Percentiles rank a stretch among this genome's conserved stretches.
Evolutionary conservation across 2,888 invertebrate species (phyloP).

Genomic region (Parasteatoda lunata): DNA sequence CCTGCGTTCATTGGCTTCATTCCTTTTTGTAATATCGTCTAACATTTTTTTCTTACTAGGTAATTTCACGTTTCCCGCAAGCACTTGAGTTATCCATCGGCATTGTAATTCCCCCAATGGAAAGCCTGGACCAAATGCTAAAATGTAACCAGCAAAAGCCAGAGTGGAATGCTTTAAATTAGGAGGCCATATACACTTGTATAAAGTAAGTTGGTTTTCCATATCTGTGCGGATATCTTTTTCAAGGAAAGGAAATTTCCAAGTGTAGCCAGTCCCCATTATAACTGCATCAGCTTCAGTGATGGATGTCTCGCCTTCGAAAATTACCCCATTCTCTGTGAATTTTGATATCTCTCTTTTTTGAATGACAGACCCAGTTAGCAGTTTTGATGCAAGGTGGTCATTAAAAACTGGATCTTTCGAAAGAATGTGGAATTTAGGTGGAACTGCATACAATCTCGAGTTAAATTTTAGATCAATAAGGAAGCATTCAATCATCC

Average conservation of each 20-base stretch:
- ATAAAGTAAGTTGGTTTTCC: constrained; percentile 7
- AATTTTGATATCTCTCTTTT: too few species aligned
- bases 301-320: constrained; percentile 63
- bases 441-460: too few species aligned
- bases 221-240: constrained; percentile 34
- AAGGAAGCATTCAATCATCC: too few species aligned
- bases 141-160: constrained; percentile 71
- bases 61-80: constrained; percentile 41
- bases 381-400: too few species aligned
- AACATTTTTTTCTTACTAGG: constrained; percentile 43
- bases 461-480: too few species aligned
- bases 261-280: constrained; percentile 73
- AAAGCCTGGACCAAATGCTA: constrained; percentile 69
- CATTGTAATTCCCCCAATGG: constrained; percentile 69
- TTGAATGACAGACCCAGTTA: too few species aligned
- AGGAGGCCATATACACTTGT: constrained; percentile 71
- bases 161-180: constrained; percentile 70
- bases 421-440: too few species aligned
- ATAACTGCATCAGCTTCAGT: constrained; percentile 72
- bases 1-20: constrained; percentile 1
- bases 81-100: constrained; percentile 57
- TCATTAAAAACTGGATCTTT: too few species aligned
- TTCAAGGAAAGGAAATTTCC: constrained; percentile 74
- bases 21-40: constrained; percentile 11
- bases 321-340: constrained; percentile 70